Evolutionary conservation across 2,113 vertebrate genomes (phyloP), one percentile per base, ranked within the genome.

Genomic region (Platichthys flesus): DNA sequence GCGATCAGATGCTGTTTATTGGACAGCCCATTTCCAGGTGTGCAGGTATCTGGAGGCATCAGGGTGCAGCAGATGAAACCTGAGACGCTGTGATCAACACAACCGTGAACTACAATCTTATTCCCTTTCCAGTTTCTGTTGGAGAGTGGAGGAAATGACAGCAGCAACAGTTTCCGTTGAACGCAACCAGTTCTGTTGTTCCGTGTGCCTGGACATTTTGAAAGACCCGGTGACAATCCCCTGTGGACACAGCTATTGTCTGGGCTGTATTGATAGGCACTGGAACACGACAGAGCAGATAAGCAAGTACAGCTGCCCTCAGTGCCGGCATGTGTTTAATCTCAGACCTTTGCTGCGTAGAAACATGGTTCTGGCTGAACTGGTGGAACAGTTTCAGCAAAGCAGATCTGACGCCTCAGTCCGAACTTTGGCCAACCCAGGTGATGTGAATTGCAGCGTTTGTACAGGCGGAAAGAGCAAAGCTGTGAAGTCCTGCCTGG

Each of bases 201-300:
- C 93, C 0, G 92, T 95, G 69, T 95, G 94, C 18, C 79, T 95
- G 85, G 94, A 95, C 52, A 85, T 94, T 0, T 56, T 94, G 20
- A 81, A 79, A 57, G 91, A 94, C 57, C 94, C 94, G 0, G 94
- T 91, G 51, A 95, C 94, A 0, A 92, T 95, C 47, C 94, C 94
- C 2, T 95, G 94, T 57, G 96, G 96, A 52, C 96, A 97, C 91
- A 97, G 96, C 87, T 97, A 97, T 85, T 97, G 96, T 57, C 87
- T 96, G 81, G 77, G 83, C 28, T 95, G 94, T 66, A 93, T 95
- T 5, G 90, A 90, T 9, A 93, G 92, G 16, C 95, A 95, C 89
- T 95, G 94, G 96, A 91, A 92, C 86, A 37, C 91, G 82, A 2
- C 57, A 3, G 86, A 89, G 40, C 87, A 89, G 65, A 86, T 89